Percentiles rank a stretch among this genome's conserved stretches.
These are phyloP conservation scores for Hippocampus zosterae DNA, from an alignment of 2,113 vertebrate species.

Conservation along the genomic window DNA sequence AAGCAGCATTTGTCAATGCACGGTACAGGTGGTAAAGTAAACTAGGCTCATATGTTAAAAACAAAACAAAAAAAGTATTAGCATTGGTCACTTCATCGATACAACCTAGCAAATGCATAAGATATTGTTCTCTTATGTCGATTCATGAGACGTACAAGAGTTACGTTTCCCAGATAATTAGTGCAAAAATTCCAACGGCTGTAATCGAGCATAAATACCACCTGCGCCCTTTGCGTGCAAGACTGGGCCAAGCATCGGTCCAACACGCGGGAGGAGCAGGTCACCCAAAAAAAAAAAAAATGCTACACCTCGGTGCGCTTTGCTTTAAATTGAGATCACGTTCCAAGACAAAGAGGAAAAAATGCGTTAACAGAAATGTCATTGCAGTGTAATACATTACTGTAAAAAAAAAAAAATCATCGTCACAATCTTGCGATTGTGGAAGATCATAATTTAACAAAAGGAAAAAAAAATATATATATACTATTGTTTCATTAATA, in stretches of 20 bases:
- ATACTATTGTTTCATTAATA: slow-evolving; percentile 91
- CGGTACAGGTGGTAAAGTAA: not conserved
- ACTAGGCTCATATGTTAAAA: not conserved
- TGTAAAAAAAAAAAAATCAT: slow-evolving; percentile 72
- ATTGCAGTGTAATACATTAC: slow-evolving; percentile 89
- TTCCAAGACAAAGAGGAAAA: slow-evolving; percentile 71
- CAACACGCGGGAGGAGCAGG: slow-evolving; percentile 44
- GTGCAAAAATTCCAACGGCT: slow-evolving; percentile 1
- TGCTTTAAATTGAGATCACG: slow-evolving; percentile 85
- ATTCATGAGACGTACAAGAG: not conserved
- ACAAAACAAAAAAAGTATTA: not conserved
- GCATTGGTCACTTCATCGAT: not conserved
- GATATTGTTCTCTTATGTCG: not conserved
- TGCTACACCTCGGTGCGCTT: slow-evolving; percentile 63
- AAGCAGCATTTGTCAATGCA: not conserved
- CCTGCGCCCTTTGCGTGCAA: not conserved
- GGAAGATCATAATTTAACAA: slow-evolving; percentile 92
- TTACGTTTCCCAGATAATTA: not conserved
- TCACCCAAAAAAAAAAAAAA: slow-evolving; percentile 73
- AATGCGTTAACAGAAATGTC: slow-evolving; percentile 77
- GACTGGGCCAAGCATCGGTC: slow-evolving; percentile 39
- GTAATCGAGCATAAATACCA: not conserved
- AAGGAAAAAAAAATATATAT: slow-evolving; percentile 72
- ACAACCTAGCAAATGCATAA: not conserved
- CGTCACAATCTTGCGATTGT: slow-evolving; percentile 88